Conservation (phyloP, 1,140 invertebrate species). For the Leptinotarsa undecemlineata region DNA sequence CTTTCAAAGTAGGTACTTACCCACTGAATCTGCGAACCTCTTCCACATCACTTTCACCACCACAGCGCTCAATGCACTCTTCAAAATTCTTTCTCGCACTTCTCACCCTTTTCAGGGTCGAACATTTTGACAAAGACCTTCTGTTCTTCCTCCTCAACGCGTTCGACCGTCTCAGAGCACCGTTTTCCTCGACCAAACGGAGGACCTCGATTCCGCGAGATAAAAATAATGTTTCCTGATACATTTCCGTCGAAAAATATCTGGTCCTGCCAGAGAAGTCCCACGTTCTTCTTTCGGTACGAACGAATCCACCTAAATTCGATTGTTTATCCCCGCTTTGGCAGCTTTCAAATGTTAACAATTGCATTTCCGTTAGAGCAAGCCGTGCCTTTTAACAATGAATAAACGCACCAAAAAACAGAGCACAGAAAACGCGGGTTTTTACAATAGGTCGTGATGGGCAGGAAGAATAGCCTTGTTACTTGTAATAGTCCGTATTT, state of each 20-base stretch:
- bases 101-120: conserved; percentile 24
- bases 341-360: conserved; percentile 9
- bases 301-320: not conserved
- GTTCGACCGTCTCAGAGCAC: conserved; percentile 40
- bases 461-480: conserved; percentile 25
- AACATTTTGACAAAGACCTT: conserved; percentile 12
- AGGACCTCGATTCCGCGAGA: conserved; percentile 19
- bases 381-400: conserved; percentile 19
- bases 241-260: conserved; percentile 20
- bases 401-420: conserved; percentile 5
- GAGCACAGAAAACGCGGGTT: conserved; percentile 8
- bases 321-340: not conserved
- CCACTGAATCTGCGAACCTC: not conserved
- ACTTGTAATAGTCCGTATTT: not conserved
- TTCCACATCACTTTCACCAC: not conserved
- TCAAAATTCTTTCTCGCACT: conserved; percentile 34
- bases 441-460: not conserved
- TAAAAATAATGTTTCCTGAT: conserved; percentile 26
- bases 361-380: conserved; percentile 22
- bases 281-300: not conserved
- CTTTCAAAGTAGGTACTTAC: not conserved
- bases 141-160: conserved; percentile 34
- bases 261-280: not conserved
- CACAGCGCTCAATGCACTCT: conserved; percentile 34
- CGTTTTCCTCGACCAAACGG: conserved; percentile 12